Percentiles rank a stretch among this genome's conserved stretches.
phyloP scores from a whole-genome alignment of 2,888 invertebrate genomes.

The Caenorhabditis sp. region DNA sequence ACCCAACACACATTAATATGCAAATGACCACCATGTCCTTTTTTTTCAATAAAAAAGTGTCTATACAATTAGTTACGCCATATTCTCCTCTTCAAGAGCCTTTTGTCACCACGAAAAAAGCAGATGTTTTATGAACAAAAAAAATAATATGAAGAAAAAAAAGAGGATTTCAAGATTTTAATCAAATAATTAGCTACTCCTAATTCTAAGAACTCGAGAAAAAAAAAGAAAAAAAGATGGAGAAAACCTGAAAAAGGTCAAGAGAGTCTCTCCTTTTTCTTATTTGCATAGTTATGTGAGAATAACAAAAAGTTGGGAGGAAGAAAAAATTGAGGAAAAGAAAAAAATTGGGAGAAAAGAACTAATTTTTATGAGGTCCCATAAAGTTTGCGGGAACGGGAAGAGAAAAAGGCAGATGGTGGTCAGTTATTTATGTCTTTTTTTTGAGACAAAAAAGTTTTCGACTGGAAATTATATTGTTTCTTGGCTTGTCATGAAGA shows the following conservation, averaged over 20 bases:
- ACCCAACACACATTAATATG: no score
- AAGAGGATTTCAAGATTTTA: background rate
- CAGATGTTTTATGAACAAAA: background rate
- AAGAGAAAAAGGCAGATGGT: no score
- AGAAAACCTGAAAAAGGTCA: background rate
- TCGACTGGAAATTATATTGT: no score
- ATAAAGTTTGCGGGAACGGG: background rate
- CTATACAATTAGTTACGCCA: slow-evolving; percentile 1
- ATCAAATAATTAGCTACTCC: background rate
- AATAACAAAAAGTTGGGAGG: background rate
- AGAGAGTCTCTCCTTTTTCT: background rate
- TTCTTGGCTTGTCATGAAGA: no score
- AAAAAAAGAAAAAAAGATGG: background rate
- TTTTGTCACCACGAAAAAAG: background rate
- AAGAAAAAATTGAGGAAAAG: background rate
- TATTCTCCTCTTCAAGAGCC: background rate
- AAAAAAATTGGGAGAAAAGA: no score
- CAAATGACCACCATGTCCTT: background rate
- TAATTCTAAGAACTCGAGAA: background rate
- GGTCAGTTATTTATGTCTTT: background rate
- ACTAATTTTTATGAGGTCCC: background rate
- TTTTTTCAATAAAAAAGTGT: background rate
- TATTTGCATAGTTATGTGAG: background rate
- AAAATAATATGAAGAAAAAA: background rate
- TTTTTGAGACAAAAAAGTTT: background rate